Evolutionary conservation across 2,797 vertebrate genomes (phyloP), one percentile per base, ranked within the genome.

Genomic region (Vespertilio murinus): DNA sequence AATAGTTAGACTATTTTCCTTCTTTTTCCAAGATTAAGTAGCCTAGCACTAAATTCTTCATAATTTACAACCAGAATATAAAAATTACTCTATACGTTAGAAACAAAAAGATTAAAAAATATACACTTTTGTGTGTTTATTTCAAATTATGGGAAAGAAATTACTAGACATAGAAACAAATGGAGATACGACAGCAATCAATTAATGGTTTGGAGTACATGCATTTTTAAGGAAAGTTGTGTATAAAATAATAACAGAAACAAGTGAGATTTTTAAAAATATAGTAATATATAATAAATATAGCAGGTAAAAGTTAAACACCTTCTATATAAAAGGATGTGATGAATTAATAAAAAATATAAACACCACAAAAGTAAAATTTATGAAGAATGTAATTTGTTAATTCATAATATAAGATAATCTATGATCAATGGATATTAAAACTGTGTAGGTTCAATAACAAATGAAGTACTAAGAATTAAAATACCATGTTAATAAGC

Each of bases 331-430:
- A 45, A 83, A 86, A 61, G 2, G 17, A 35, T 42, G 25, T 42
- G 70, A 82, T 17, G 65, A 67, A 79, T 79, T 45, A 82, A n/a
- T 69, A 74, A 75, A 94, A 77, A 69, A 75, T 47, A 56, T 14
- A 70, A 65, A 33, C 2, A 52, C 1, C 4, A 67, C 13, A 79
- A n/a, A 56, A 87, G 64, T 61, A 33, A 90, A 87, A 77, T 70
- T 16, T n/a, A 35, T 2, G 40, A 70, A 65, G 9, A 52, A 74
- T 10, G 18, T 74, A 28, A 94, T 13, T 1, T 80, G 8, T 8
- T 61, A 90, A 82, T 70, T 86, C 18, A 45, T 7, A 86, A 12
- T 14, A 64, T 64, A 67, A n/a, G 20, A 45, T 69, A 54, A 61
- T 74, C 54, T 30, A 33, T 84, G 35, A 56, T 54, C 11, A 78